Conservation (phyloP, 1,140 invertebrate species). For the Drosophila bocki region DNA sequence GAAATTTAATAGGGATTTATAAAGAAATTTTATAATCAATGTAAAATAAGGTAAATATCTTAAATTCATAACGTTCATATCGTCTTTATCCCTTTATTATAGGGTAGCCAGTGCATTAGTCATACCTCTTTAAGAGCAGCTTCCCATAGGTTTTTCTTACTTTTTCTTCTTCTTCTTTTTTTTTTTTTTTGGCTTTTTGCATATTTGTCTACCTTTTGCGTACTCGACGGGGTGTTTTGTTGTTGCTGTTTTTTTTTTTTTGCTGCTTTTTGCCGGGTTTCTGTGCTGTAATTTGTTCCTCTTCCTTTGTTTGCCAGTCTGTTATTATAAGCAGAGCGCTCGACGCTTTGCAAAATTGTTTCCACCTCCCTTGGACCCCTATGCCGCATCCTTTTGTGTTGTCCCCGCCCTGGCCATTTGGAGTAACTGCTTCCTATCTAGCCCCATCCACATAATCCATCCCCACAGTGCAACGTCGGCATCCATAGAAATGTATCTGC, state of each 20-base stretch:
- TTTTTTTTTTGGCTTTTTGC: slow-evolving; percentile 36
- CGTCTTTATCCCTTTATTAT: not conserved
- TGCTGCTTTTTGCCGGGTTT: slow-evolving; percentile 47
- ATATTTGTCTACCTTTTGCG: slow-evolving; percentile 72
- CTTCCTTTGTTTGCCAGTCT: slow-evolving; percentile 75
- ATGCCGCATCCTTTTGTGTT: slow-evolving; percentile 54
- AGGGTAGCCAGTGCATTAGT: slow-evolving; percentile 22
- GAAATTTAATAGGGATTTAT: not conserved
- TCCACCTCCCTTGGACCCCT: slow-evolving; percentile 59
- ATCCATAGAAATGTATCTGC: slow-evolving; percentile 40
- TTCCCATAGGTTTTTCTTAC: slow-evolving; percentile 29
- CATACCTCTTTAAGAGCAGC: slow-evolving; percentile 5
- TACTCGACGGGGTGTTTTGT: slow-evolving; percentile 48
- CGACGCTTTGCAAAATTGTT: slow-evolving; percentile 79
- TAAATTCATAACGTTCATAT: not conserved
- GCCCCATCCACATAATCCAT: not conserved
- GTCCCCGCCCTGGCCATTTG: slow-evolving; percentile 38
- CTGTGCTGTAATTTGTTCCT: slow-evolving; percentile 76
- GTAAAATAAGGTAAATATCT: too few relatives aligned
- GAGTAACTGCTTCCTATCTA: slow-evolving; percentile 46
- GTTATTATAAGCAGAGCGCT: slow-evolving; percentile 77
- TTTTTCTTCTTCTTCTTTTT: not conserved
- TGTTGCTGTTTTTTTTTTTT: slow-evolving; percentile 20
- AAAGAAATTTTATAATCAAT: not conserved
- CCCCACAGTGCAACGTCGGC: slow-evolving; percentile 44